These are phyloP conservation scores for Kryptopterus vitreolus DNA, from an alignment of 2,797 vertebrate genomes.

Conservation along the genomic window DNA sequence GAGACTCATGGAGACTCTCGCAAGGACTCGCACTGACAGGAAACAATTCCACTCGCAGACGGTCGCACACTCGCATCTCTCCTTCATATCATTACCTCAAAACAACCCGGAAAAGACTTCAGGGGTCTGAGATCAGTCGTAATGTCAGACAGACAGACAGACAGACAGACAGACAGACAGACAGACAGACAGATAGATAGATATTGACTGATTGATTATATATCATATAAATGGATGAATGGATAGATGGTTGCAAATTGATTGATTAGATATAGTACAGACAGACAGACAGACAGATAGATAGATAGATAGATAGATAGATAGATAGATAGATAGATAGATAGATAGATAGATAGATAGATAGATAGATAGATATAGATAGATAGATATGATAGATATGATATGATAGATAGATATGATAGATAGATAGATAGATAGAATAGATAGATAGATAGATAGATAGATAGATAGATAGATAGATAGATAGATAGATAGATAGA, in stretches of 20 bases:
- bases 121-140: neutral
- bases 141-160: neutral
- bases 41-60: neutral
- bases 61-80: neutral
- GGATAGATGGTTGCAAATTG: neutral
- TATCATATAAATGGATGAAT: neutral
- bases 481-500: no score
- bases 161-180: neutral
- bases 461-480: no score
- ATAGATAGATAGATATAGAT: neutral
- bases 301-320: neutral
- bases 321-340: neutral
- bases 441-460: neutral
- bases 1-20: neutral
- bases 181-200: neutral
- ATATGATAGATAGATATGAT: neutral
- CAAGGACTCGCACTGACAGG: neutral
- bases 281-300: neutral
- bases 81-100: neutral
- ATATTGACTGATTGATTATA: neutral
- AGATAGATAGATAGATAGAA: neutral
- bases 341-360: neutral
- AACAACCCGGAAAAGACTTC: no score
- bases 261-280: no score
- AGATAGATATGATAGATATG: no score